These are phyloP conservation scores for Enteromius paludinosus DNA, from an alignment of 2,797 vertebrate genomes.

Conservation along the genomic window DNA sequence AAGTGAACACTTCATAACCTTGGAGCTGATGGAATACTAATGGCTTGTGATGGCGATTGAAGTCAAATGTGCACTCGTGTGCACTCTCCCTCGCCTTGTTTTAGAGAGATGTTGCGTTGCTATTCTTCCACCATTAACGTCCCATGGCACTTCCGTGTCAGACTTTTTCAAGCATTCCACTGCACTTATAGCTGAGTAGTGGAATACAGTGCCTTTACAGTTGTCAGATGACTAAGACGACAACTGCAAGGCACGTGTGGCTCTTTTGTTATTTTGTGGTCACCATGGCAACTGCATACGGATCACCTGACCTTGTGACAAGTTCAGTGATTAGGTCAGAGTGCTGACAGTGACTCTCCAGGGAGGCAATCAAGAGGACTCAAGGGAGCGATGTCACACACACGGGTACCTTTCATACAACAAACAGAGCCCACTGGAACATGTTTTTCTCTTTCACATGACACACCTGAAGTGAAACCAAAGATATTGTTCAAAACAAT, in stretches of 20 bases:
- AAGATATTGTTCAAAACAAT: neutral
- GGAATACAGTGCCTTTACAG: constrained; percentile 3
- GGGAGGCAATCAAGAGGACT: constrained; percentile 42
- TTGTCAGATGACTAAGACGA: neutral
- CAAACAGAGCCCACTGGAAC: constrained; percentile 29
- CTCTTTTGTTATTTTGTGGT: constrained; percentile 13
- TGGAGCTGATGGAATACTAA: constrained; percentile 71
- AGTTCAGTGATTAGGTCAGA: constrained; percentile 42
- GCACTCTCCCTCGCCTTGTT: constrained; percentile 60
- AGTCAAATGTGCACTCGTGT: constrained; percentile 49
- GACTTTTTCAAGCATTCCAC: constrained; percentile 11
- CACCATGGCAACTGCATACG: constrained; percentile 25
- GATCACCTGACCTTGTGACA: constrained; percentile 37
- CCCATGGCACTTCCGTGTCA: neutral
- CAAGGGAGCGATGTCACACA: constrained; percentile 42
- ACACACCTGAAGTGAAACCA: constrained; percentile 18
- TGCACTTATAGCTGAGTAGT: neutral
- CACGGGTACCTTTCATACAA: constrained; percentile 6
- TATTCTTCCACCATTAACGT: constrained; percentile 11
- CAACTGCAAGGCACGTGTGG: neutral
- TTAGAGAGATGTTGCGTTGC: neutral
- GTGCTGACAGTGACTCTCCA: constrained; percentile 33
- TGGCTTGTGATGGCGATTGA: constrained; percentile 65
- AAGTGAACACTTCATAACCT: constrained; percentile 72
- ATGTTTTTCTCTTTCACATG: constrained; percentile 27